These are phyloP conservation scores for Dendrolimus punctatus DNA, from an alignment of 1,140 invertebrate genomes.

Conservation along the genomic window DNA sequence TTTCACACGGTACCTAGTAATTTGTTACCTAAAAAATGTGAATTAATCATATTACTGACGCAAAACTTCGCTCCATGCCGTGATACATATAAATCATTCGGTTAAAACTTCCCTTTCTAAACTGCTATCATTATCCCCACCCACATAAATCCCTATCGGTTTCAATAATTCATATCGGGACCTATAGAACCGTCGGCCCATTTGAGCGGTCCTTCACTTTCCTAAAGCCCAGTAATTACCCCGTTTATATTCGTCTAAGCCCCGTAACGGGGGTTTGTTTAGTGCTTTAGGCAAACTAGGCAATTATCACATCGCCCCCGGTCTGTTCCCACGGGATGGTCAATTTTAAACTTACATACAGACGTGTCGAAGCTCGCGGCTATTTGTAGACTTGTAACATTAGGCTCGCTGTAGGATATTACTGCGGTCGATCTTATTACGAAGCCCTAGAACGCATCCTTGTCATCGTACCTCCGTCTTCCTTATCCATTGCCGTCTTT, in stretches of 20 bases:
- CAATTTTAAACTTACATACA: slow-evolving; percentile 45
- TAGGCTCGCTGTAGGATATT: slow-evolving; percentile 40
- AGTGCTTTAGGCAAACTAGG: slow-evolving; percentile 48
- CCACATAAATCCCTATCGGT: slow-evolving; percentile 19
- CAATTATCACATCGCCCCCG: slow-evolving; percentile 55
- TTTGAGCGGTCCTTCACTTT: slow-evolving; percentile 20
- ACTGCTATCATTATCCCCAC: neutral
- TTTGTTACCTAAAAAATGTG: too few species aligned
- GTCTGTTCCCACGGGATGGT: slow-evolving; percentile 55
- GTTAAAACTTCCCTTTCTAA: too few species aligned
- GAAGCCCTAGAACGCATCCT: slow-evolving; percentile 39
- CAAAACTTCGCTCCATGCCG: too few species aligned
- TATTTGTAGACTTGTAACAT: slow-evolving; percentile 39
- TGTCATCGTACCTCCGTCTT: slow-evolving; percentile 7
- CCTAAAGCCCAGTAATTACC: slow-evolving; percentile 40
- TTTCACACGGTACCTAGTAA: too few species aligned
- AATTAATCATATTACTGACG: too few species aligned
- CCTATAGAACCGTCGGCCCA: slow-evolving; percentile 15
- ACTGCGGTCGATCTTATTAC: slow-evolving; percentile 38
- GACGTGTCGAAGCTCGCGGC: slow-evolving; percentile 52
- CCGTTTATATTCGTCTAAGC: slow-evolving; percentile 32
- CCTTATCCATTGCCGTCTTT: slow-evolving; percentile 23
- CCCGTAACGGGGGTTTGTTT: slow-evolving; percentile 28
- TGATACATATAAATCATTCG: too few species aligned
- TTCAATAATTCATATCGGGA: slow-evolving; percentile 37